Base-by-base conservation (phyloP, 2,888 invertebrate species). In the Pimpla rufipes region DNA sequence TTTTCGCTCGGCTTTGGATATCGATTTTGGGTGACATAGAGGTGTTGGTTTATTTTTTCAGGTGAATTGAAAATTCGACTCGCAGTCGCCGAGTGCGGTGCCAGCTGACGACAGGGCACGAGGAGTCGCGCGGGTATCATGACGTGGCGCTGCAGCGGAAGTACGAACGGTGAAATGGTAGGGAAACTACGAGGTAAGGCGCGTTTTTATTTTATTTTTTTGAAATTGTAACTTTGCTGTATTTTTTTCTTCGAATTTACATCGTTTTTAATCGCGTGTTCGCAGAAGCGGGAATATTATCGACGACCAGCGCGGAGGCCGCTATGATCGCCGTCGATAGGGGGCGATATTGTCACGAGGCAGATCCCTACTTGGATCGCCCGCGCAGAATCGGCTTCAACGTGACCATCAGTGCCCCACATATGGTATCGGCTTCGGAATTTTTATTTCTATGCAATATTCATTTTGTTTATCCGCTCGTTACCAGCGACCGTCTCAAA, bases 401-500 rank as follows among this genome's bases (percentile, higher is more conserved):
- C 59, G 99, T 98, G 8, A 99, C 99, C 0, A 99, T 99, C 81
- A 98, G 98, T 94, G 99, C 99, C 37, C 99, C 99, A 10, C 99
- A 99, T 92, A 99, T 99, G 99, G 98, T 97, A 93, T 59, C 29
- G 6, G 6, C n/a, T 57, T 10, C 10, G 10, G 8, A 23, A 29
- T n/a, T 55, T 10, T 55, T 2, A 55, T 50, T 7, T 16, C 1
- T 50, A 42, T 11, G 13, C 1, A 10, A 37, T 18, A 10, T n/a
- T n/a, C n/a, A 29, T 35, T 45, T 59, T 62, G 3, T 6, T n/a
- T n/a, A n/a, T n/a, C n/a, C n/a, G n/a, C 47, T 18, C n/a, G n/a
- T 50, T 50, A 50, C 16, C 7, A 50, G n/a, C 16, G 0, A 50
- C 16, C 7, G 47, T 3, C 16, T 16, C 18, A 50, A 50, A 18